These are phyloP conservation scores for Sipha maydis DNA, from an alignment of 2,888 invertebrate genomes.

Conservation along the genomic window DNA sequence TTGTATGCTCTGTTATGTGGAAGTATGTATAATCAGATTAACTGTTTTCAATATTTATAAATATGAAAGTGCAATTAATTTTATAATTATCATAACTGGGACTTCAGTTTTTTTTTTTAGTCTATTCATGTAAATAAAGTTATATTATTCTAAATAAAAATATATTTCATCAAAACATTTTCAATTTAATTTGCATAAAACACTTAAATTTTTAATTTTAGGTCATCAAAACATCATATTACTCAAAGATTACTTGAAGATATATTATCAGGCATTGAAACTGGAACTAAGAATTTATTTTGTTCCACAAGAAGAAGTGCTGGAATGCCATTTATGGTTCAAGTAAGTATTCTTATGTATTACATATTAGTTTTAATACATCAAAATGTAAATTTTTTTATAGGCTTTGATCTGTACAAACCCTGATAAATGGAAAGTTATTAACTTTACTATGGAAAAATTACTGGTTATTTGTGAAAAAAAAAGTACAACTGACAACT, in stretches of 20 bases:
- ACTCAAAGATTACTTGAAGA: conserved; percentile 76
- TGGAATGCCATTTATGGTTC: conserved; percentile 91
- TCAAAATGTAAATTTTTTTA: conserved; percentile 64
- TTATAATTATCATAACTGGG: too few relatives aligned
- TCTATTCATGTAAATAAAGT: neutral
- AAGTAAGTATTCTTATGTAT: conserved; percentile 70
- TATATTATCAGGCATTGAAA: conserved; percentile 72
- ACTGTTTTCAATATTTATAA: neutral
- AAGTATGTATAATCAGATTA: conserved; percentile 66
- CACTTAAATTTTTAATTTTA: neutral
- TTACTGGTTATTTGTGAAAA: conserved; percentile 68
- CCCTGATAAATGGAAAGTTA: conserved; percentile 69
- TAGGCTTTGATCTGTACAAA: conserved; percentile 83
- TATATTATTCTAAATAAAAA: too few relatives aligned
- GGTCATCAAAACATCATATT: conserved; percentile 66
- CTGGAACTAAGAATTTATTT: conserved; percentile 70
- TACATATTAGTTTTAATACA: neutral
- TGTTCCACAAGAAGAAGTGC: conserved; percentile 91
- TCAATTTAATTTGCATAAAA: neutral
- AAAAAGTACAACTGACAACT: conserved; percentile 68
- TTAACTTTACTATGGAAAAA: conserved; percentile 69
- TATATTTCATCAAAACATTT: neutral
- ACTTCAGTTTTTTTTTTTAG: too few relatives aligned
- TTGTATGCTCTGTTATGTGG: conserved; percentile 79
- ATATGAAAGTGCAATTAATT: too few relatives aligned